Evolutionary conservation across 2,888 invertebrate genomes (phyloP), one percentile per base, ranked within the genome.

Genomic region (Scaptomyza polygonia): DNA sequence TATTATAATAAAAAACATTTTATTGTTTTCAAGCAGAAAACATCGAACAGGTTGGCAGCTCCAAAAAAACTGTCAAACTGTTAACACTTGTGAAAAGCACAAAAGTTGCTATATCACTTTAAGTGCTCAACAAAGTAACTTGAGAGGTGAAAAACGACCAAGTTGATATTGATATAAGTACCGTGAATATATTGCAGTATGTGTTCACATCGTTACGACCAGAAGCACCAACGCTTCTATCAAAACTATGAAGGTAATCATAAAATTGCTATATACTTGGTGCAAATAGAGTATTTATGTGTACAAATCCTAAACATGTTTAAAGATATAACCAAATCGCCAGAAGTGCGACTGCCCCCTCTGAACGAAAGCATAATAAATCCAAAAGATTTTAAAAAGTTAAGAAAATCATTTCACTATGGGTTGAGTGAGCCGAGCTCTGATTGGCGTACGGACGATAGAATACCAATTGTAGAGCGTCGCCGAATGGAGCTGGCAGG

Each of bases 381-480:
- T 5, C 3, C n/a, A n/a, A 34, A 59, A 3, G 30, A 8, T 1
- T 27, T 3, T 5, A n/a, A n/a, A 1, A 67, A 58, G 11, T 39
- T 39, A 16, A 39, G 9, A 9, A 39, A 58, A 12, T 1, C 69
- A 36, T 9, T 39, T 47, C 47, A 69, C n/a, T 78, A 75, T 32
- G 86, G 86, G 3, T 12, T 8, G 1, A 36, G 16, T 4, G 39
- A 58, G 0, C 70, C 68, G 2, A 66, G 44, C 56, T 21, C 1
- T 2, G 86, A 82, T 48, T 82, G 86, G 88, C 86, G 82, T 0
- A 8, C 55, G 0, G 64, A 49, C 7, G 79, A 85, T 5, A 54
- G 72, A 34, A 29, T 82, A 25, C 45, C 82, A 3, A 82, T 82
- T 63, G 59, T 87, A 47, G 68, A 72, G 40, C 53, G 82, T 0